A percentile compares a stretch with the other conserved stretches of the same genome.
phyloP scores from a whole-genome alignment of 2,888 invertebrate species.

The Cataglyphis albicans region DNA sequence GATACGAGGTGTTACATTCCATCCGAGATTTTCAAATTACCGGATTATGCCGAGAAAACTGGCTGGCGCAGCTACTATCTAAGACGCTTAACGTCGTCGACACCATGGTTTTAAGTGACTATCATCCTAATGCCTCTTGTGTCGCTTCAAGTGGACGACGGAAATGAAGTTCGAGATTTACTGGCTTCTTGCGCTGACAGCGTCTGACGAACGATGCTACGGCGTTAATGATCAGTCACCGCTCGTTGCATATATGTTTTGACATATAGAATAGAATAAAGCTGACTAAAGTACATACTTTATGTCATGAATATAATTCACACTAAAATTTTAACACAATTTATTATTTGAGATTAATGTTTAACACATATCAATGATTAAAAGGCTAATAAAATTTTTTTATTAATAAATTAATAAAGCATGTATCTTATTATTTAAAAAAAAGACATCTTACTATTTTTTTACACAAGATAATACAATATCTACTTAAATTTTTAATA shows the following conservation, averaged over 20 bases:
- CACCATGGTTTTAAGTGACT: conserved; percentile 76
- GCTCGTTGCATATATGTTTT: not conserved
- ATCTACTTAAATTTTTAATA: conserved; percentile 14
- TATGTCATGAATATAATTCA: not conserved
- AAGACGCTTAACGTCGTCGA: conserved; percentile 77
- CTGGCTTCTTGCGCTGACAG: conserved; percentile 63
- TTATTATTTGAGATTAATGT: not conserved
- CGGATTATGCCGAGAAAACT: conserved; percentile 79
- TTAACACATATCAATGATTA: not conserved
- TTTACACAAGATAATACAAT: not conserved
- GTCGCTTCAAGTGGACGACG: conserved; percentile 56
- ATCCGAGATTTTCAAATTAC: conserved; percentile 81
- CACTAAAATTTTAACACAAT: not conserved
- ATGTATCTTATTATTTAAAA: not conserved
- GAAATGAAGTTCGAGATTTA: conserved; percentile 70
- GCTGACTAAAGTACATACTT: not conserved
- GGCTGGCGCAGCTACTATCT: conserved; percentile 78
- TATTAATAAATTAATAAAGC: not conserved
- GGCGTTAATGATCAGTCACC: conserved; percentile 16
- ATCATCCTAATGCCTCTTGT: conserved; percentile 49
- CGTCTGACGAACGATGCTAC: conserved; percentile 29
- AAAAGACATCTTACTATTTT: not conserved
- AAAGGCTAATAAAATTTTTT: not conserved
- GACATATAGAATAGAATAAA: not conserved
- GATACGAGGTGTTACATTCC: conserved; percentile 74